Percentiles rank a stretch among this genome's conserved stretches.
These are phyloP conservation scores for Myioborus melanocephalus DNA, from an alignment of 2,797 vertebrate genomes.

Conservation along the genomic window DNA sequence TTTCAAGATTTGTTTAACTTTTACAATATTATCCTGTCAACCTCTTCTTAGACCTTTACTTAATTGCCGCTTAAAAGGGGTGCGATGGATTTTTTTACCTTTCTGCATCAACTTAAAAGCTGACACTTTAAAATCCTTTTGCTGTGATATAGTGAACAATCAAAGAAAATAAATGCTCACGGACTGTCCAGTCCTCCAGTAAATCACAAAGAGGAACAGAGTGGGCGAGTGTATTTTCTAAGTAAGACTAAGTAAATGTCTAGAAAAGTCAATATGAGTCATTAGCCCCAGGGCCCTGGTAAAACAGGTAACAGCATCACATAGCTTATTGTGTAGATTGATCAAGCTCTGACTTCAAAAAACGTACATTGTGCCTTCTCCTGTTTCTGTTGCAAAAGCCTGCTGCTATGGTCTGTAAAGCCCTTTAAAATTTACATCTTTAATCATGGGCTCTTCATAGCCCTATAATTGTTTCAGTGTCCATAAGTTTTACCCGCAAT, in stretches of 20 bases:
- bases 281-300: background rate
- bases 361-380: background rate
- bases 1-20: background rate
- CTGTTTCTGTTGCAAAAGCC: background rate
- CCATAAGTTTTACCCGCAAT: background rate
- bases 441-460: background rate
- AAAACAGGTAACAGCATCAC: background rate
- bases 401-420: background rate
- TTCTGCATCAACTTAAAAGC: background rate
- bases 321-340: background rate
- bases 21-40: background rate
- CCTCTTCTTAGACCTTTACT: background rate
- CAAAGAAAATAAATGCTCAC: background rate
- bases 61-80: background rate
- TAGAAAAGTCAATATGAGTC: background rate
- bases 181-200: background rate
- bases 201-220: background rate
- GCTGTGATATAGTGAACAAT: background rate
- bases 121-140: background rate
- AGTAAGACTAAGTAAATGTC: constrained; percentile 15
- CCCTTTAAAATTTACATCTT: background rate
- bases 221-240: background rate
- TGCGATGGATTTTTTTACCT: background rate
- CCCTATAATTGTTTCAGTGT: background rate
- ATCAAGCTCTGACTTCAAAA: background rate